Evolutionary conservation across 1,140 invertebrate genomes (phyloP), one percentile per base, ranked within the genome.

Genomic region (Euura lappo): DNA sequence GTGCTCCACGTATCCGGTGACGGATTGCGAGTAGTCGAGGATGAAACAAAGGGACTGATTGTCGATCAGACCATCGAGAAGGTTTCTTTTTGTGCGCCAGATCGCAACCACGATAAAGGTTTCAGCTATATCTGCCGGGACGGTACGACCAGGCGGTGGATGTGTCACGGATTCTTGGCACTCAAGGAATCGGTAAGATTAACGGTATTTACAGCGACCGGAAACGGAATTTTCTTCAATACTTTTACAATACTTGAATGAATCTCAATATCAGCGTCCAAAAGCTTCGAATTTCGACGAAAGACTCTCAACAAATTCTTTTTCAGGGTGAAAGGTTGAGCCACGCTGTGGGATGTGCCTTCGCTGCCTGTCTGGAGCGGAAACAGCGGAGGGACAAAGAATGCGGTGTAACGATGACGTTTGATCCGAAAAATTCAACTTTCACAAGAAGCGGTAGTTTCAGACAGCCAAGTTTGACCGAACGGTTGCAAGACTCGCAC

Each of bases 31-130:
- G 98, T 99, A 2, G 98, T 99, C 0, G 99, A 99, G 87, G 98
- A 99, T 81, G 98, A 99, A 81, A 99, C 97, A 7, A 99, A 99
- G 89, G 98, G 98, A 44, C 90, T 99, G 68, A 97, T 99, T 76
- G 97, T 99, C 11, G 99, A 99, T 89, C 99, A 99, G 88, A 99
- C 98, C 3, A 99, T 99, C 75, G 99, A 99, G 84, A 99, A 99
- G 87, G 99, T 99, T 0, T 99, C 98, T 3, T 99, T 99, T 87
- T 99, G 99, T 89, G 98, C 99, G 6, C 99, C 99, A 0, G 99
- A 99, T 88, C 91, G 98, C 72, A 99, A 99, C 86, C 96, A 99
- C 82, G 98, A 99, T 79, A 94, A 97, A 77, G 99, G 98, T 8
- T 99, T 99, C 87, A 96, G 96, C 72, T 98, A 96, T 84, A 96